These are phyloP conservation scores for Caerostris extrusa DNA, from an alignment of 1,140 invertebrate genomes.

Conservation along the genomic window DNA sequence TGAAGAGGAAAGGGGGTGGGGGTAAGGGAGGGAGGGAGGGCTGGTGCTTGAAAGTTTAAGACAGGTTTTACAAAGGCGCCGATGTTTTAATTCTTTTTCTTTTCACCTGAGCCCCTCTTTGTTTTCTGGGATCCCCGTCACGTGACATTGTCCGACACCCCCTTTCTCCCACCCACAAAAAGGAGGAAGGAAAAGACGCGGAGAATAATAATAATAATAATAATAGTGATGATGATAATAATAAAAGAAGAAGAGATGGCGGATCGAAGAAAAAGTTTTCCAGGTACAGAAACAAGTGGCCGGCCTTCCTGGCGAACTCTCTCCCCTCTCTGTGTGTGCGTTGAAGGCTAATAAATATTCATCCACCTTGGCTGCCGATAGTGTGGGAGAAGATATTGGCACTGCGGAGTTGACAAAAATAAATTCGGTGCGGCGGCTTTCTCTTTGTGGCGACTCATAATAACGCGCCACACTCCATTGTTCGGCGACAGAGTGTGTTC, in stretches of 20 bases:
- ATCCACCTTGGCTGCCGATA: constrained; percentile 57
- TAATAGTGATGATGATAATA: constrained; percentile 66
- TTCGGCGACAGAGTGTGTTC: neutral
- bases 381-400: constrained; percentile 18
- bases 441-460: constrained; percentile 55
- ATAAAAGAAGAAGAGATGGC: neutral
- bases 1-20: neutral
- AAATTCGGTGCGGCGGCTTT: neutral
- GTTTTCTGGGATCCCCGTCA: constrained; percentile 49
- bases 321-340: neutral
- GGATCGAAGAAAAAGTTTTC: constrained; percentile 46
- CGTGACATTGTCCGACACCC: constrained; percentile 67
- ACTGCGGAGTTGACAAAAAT: constrained; percentile 6
- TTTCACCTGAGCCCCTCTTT: constrained; percentile 64
- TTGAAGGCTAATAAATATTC: constrained; percentile 70
- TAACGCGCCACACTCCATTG: neutral
- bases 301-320: neutral
- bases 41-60: constrained; percentile 48
- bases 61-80: constrained; percentile 74
- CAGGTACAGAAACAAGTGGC: constrained; percentile 63
- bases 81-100: constrained; percentile 74
- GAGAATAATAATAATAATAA: constrained; percentile 38
- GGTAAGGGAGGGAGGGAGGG: neutral
- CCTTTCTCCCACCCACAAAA: neutral
- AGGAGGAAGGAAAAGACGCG: constrained; percentile 44